phyloP scores from a whole-genome alignment of 2,888 invertebrate genomes.

The Rhagonycha lutea region DNA sequence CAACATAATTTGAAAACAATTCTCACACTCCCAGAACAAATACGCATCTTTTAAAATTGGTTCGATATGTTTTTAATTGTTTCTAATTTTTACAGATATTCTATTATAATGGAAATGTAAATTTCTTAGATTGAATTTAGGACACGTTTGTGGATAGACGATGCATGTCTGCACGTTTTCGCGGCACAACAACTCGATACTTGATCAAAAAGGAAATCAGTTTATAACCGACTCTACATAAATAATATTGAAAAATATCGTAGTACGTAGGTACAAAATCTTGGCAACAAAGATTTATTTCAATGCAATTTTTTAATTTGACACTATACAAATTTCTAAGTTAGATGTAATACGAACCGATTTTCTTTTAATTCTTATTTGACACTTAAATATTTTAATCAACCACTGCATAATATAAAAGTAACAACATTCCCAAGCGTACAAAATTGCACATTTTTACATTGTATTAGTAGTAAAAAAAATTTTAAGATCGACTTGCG shows the following conservation, averaged over 20 bases:
- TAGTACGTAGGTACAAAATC: background rate
- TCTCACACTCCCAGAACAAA: conserved; percentile 4
- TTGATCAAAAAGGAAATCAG: background rate
- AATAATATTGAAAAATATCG: too few relatives aligned
- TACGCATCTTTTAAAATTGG: background rate
- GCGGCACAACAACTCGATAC: background rate
- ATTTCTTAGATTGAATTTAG: too few relatives aligned
- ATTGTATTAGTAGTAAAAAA: background rate
- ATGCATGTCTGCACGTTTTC: too few relatives aligned
- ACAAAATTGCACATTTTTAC: background rate
- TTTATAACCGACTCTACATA: background rate
- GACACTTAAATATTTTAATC: background rate
- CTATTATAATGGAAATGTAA: too few relatives aligned
- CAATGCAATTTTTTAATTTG: background rate
- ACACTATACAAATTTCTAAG: background rate
- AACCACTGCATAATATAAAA: background rate
- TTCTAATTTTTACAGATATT: background rate
- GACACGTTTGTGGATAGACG: too few relatives aligned
- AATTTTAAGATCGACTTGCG: background rate
- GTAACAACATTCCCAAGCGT: background rate
- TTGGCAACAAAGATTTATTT: background rate
- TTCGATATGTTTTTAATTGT: background rate
- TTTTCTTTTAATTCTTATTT: background rate
- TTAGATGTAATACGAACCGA: background rate
- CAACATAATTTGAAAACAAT: conserved; percentile 37